Evolutionary conservation across 2,888 invertebrate species (phyloP), one percentile per base, ranked within the genome.

Genomic region (Rhaphigaster nebulosa): DNA sequence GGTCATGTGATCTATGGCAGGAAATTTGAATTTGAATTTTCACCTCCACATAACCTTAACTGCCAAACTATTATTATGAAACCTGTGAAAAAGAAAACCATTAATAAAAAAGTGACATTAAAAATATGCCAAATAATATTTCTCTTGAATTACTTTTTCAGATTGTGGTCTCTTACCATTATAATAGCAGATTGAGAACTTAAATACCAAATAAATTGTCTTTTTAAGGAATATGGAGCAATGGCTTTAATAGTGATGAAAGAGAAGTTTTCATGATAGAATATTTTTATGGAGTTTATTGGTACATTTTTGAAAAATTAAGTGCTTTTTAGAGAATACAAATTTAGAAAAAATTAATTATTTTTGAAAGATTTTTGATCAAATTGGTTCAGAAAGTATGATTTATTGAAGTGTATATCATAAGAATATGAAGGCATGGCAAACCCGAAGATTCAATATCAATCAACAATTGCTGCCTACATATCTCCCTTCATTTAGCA

Each of bases 281-380:
- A 93, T 98, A 99, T 94, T 95, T 99, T 89, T 96, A 97, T 93
- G 98, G 98, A 50, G 96, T 99, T 94, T 95, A 98, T 92, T 96
- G 97, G 91, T 99, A 98, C 94, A 94, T 99, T 93, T 95, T 99
- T 90, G 95, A 99, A 26, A 98, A 98, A 26, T 99, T 99, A 94
- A 99, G 99, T 0, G n/a, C n/a, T n/a, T n/a, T n/a, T n/a, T n/a
- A n/a, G n/a, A n/a, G n/a, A n/a, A n/a, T n/a, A n/a, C n/a, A n/a
- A n/a, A n/a, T n/a, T n/a, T n/a, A n/a, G n/a, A n/a, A n/a, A n/a
- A n/a, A n/a, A n/a, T n/a, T n/a, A n/a, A n/a, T n/a, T n/a, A 99
- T 99, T 94, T 99, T 99, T 94, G 98, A 98, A 93, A 96, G 97
- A 93, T 97, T 98, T 93, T 95, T 99, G 90, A 97, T 99, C 96